A percentile compares a stretch with the other conserved stretches of the same genome.
Conservation (phyloP, 2,797 vertebrate species). For the Megalops cyprinoides region DNA sequence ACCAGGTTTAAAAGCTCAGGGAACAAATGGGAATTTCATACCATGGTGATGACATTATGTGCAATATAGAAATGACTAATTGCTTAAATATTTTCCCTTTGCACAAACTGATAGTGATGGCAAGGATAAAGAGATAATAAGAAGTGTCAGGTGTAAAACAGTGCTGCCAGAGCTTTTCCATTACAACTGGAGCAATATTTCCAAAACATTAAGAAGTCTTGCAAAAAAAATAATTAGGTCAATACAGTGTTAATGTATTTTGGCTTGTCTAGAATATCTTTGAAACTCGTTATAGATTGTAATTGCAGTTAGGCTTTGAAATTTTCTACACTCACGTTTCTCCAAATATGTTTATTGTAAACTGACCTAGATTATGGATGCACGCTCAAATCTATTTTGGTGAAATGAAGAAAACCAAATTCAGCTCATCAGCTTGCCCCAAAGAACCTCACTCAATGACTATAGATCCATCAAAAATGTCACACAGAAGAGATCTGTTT, state of each 20-base stretch:
- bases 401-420: not conserved
- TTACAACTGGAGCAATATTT: not conserved
- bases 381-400: not conserved
- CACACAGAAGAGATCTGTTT: not conserved
- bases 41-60: too few species aligned
- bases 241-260: not conserved
- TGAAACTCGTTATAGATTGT: not conserved
- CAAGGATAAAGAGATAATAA: not conserved
- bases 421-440: too few species aligned
- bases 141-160: not conserved
- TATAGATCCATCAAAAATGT: not conserved
- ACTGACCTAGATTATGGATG: not conserved
- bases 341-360: not conserved
- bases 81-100: too few species aligned
- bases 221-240: too few species aligned
- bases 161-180: not conserved
- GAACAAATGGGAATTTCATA: too few species aligned
- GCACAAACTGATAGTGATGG: not conserved
- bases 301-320: not conserved
- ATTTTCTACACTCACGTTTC: not conserved
- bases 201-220: not conserved
- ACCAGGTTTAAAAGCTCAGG: too few species aligned
- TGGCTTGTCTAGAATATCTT: not conserved
- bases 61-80: too few species aligned
- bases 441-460: too few species aligned